Evolutionary conservation across 2,888 invertebrate genomes (phyloP), one percentile per base, ranked within the genome.

Genomic region (Heliothis peltigera): DNA sequence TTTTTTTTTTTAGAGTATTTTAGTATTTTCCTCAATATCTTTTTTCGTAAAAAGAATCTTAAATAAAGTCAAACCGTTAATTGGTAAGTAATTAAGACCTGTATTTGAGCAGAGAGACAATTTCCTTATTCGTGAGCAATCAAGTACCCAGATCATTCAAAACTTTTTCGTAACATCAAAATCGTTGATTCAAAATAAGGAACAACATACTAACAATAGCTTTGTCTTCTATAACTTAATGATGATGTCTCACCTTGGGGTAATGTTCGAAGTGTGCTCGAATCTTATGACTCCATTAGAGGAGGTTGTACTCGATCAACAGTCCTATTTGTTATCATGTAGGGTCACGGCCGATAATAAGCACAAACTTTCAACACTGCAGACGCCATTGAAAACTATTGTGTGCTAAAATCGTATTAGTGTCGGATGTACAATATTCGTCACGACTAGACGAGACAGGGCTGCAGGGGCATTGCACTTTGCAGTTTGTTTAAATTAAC

Each of bases 301-400:
- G 19, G 73, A 66, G 79, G 79, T 82, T 82, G 64, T 47, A 58
- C 64, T 75, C 75, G 77, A 82, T 89, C 87, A 89, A 84, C 80
- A 87, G 81, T 81, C 82, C 87, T 86, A 90, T 92, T 91, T 89
- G 85, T 91, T 88, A 89, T 81, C 82, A 75, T 58, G 75, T 87
- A 91, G 92, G 92, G 92, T 92, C 92, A 92, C 65, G 89, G 88
- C 60, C 66, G 46, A 57, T 66, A 70, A 68, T 69, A 53, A 67
- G 28, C 8, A 5, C 39, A 39, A 28, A 54, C 35, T 79, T 75
- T 62, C 61, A 48, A 71, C 75, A 81, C 57, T 28, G 15, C 58
- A 63, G 61, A 64, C 52, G 74, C 67, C 68, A 66, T 78, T 77
- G 63, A 73, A 58, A 61, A 18, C 68, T 59, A 79, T 69, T 71